A percentile compares a stretch with the other conserved stretches of the same genome.
These are phyloP conservation scores for Neodiprion lecontei DNA, from an alignment of 1,140 invertebrate species.

Conservation along the genomic window DNA sequence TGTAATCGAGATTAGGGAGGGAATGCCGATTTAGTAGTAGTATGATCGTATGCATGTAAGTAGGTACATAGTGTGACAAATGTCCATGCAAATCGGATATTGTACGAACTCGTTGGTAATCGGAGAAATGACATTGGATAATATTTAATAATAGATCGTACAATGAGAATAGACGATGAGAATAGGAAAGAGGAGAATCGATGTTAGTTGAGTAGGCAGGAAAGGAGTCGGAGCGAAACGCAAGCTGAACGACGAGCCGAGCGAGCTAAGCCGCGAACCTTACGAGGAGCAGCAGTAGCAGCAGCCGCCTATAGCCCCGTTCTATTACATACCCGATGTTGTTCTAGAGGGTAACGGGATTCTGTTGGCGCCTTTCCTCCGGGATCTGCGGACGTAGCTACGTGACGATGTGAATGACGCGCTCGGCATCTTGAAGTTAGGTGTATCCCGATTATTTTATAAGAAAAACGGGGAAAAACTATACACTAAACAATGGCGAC, in stretches of 20 bases:
- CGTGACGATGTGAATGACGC: constrained; percentile 87
- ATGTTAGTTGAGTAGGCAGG: too few relatives aligned
- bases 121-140: too few relatives aligned
- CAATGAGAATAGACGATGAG: too few relatives aligned
- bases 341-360: constrained; percentile 82
- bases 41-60: not conserved
- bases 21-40: not conserved
- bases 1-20: not conserved
- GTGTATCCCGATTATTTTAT: constrained; percentile 27
- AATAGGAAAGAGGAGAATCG: too few relatives aligned
- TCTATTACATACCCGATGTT: constrained; percentile 68
- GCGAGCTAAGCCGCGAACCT: not conserved
- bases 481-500: constrained; percentile 61
- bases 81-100: too few relatives aligned
- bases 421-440: constrained; percentile 78
- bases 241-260: not conserved
- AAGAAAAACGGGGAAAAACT: constrained; percentile 36
- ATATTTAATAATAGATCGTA: too few relatives aligned
- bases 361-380: constrained; percentile 84
- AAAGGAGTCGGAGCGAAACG: not conserved
- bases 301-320: constrained; percentile 17
- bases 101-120: too few relatives aligned
- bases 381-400: constrained; percentile 83
- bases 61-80: not conserved
- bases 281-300: constrained; percentile 18